Conservation (phyloP, 2,888 invertebrate species). For the Cheilosia vulpina region DNA sequence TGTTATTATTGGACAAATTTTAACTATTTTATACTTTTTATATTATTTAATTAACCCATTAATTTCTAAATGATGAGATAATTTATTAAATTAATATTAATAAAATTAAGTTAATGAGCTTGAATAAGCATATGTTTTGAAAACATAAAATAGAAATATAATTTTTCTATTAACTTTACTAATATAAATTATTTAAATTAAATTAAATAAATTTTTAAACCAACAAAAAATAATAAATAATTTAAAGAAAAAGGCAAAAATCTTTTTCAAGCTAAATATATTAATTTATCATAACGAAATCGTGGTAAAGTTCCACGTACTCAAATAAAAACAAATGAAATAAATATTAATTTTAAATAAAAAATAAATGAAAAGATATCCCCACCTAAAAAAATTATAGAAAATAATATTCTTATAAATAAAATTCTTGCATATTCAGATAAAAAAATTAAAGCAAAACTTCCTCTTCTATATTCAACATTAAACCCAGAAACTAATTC, state of each 20-base stretch:
- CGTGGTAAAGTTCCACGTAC: slow-evolving; percentile 88
- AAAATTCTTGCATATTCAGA: slow-evolving; percentile 89
- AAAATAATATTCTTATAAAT: slow-evolving; percentile 87
- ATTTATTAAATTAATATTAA: slow-evolving; percentile 82
- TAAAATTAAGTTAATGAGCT: slow-evolving; percentile 87
- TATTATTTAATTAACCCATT: too few species aligned
- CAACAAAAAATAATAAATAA: slow-evolving; percentile 86
- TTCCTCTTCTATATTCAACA: slow-evolving; percentile 89
- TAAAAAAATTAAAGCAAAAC: slow-evolving; percentile 90
- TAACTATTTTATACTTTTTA: too few species aligned
- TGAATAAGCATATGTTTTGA: slow-evolving; percentile 88
- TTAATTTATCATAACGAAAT: slow-evolving; percentile 90
- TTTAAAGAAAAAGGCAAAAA: slow-evolving; percentile 87
- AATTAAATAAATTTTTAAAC: slow-evolving; percentile 84
- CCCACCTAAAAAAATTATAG: slow-evolving; percentile 86
- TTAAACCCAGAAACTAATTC: slow-evolving; percentile 92
- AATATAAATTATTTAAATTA: slow-evolving; percentile 83
- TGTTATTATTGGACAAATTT: slow-evolving; percentile 86
- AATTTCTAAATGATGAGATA: slow-evolving; percentile 85
- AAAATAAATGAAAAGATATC: slow-evolving; percentile 83
- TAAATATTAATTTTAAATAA: slow-evolving; percentile 85
- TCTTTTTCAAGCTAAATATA: slow-evolving; percentile 87
- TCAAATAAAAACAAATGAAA: slow-evolving; percentile 87
- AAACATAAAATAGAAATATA: slow-evolving; percentile 87
- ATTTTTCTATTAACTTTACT: slow-evolving; percentile 86